Conservation (phyloP, 2,113 vertebrate genomes). For the Meles meles region DNA sequence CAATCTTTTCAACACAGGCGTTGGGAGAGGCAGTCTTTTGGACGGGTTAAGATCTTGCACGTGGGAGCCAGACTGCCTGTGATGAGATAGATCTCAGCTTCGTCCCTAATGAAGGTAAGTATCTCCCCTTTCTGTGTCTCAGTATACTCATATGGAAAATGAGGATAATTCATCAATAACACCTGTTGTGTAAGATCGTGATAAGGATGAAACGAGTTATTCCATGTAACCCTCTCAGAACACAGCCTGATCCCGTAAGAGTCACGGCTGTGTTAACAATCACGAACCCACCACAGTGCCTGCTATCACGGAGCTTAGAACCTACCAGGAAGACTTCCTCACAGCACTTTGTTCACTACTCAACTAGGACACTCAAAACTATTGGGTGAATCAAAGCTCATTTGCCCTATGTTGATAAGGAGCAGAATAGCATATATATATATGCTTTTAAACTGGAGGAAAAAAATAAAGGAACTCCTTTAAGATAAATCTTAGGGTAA, state of each 20-base stretch:
- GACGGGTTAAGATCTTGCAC: not conserved
- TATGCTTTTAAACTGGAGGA: not conserved
- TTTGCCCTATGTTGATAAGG: not conserved
- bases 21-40: not conserved
- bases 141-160: not conserved
- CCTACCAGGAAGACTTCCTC: not conserved
- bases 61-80: not conserved
- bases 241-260: not conserved
- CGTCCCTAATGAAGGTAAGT: not conserved
- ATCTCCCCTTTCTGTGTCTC: not conserved
- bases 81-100: not conserved
- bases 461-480: not conserved
- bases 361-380: not conserved
- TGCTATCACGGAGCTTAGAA: not conserved
- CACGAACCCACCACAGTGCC: not conserved
- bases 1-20: not conserved
- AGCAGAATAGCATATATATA: not conserved
- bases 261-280: fast-evolving
- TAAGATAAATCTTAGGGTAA: not conserved
- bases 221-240: not conserved
- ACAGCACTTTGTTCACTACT: not conserved
- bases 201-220: not conserved
- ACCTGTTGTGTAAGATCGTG: not conserved
- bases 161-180: not conserved
- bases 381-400: not conserved